Percentiles rank a stretch among this genome's conserved stretches.
These are phyloP conservation scores for Echinarachnius parma DNA, from an alignment of 53 echinoderm and acorn worm genomes.

Conservation along the genomic window DNA sequence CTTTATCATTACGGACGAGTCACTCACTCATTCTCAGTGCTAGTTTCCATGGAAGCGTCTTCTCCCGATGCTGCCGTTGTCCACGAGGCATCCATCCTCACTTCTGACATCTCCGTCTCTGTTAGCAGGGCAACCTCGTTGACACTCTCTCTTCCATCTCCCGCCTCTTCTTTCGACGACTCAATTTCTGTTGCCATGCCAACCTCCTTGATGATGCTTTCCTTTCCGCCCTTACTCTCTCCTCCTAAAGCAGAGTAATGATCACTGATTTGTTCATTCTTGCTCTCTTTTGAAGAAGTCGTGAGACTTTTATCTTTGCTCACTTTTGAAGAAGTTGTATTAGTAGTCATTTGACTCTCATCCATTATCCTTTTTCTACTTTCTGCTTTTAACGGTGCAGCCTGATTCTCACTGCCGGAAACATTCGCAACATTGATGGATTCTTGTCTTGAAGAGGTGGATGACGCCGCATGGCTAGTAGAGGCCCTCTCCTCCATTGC, in stretches of 20 bases:
- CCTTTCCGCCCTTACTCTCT: background rate
- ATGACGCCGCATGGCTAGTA: too few relatives aligned
- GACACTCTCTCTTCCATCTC: background rate
- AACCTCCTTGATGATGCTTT: background rate
- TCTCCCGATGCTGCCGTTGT: constrained; percentile 17
- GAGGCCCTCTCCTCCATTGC: constrained; percentile 1
- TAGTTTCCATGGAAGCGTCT: background rate
- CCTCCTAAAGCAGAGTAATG: background rate
- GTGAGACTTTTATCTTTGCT: too few relatives aligned
- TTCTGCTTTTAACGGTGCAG: too few relatives aligned
- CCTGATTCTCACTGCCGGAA: too few relatives aligned
- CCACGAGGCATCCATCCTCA: constrained; percentile 21
- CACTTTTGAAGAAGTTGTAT: too few relatives aligned
- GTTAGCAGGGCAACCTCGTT: constrained; percentile 24
- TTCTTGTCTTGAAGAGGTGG: background rate
- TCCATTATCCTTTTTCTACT: too few relatives aligned
- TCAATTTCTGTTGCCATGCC: background rate
- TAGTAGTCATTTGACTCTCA: too few relatives aligned
- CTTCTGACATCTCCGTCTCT: background rate
- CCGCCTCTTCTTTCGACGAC: background rate
- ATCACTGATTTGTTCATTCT: background rate
- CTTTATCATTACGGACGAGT: background rate
- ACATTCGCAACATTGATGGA: too few relatives aligned
- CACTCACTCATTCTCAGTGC: background rate
- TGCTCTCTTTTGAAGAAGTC: too few relatives aligned